Evolutionary conservation across 2,888 invertebrate genomes (phyloP).

Genomic region (Caenorhabditis sp.): DNA sequence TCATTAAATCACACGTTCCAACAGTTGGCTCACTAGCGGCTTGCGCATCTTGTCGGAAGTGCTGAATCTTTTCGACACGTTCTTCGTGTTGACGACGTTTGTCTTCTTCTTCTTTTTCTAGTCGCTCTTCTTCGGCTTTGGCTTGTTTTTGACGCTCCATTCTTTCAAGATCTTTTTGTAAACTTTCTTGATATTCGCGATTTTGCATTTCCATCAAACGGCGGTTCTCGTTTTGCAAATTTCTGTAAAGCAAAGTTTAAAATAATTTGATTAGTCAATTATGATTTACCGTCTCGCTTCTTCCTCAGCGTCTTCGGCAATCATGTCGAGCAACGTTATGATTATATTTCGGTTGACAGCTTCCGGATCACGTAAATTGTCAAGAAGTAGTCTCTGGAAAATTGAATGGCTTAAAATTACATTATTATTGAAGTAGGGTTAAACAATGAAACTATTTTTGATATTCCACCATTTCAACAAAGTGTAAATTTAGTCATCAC

Average conservation of each 20-base stretch:
- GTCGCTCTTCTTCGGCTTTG: constrained; percentile 15
- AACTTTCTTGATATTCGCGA: constrained; percentile 28
- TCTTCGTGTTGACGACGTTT: constrained; percentile 6
- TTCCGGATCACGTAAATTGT: constrained; percentile 13
- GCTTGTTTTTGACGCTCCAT: constrained; percentile 13
- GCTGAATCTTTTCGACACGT: constrained; percentile 12
- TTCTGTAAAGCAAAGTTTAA: too few species aligned
- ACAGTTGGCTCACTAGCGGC: neutral
- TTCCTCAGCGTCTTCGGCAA: constrained; percentile 18
- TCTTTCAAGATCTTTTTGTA: constrained; percentile 24
- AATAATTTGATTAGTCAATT: too few species aligned
- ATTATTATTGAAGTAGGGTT: too few species aligned
- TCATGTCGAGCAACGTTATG: constrained; percentile 17
- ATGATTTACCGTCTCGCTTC: neutral
- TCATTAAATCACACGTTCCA: constrained; percentile 21
- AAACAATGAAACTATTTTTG: too few species aligned
- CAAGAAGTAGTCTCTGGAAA: constrained; percentile 14
- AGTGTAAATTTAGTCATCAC: too few species aligned
- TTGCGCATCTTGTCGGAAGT: constrained; percentile 4
- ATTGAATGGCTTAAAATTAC: neutral
- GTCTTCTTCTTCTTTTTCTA: constrained; percentile 10
- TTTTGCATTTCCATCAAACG: constrained; percentile 36
- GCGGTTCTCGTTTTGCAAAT: constrained; percentile 12
- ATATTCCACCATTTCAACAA: too few species aligned
- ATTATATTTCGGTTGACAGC: constrained; percentile 13